phyloP scores from a whole-genome alignment of 2,113 vertebrate species.

The Glaucidium brasilianum region DNA sequence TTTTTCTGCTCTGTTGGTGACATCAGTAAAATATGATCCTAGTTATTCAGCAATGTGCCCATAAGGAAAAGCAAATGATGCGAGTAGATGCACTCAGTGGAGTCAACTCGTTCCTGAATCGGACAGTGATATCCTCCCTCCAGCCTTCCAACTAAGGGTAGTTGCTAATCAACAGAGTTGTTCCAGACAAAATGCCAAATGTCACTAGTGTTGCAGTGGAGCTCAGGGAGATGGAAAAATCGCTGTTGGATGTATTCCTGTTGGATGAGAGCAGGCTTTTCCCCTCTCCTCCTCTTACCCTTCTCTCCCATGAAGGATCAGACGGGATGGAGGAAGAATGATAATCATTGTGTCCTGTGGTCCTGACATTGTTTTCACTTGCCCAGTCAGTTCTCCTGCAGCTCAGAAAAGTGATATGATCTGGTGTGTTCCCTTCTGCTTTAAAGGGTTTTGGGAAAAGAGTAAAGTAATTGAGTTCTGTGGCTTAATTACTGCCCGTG shows the following conservation, averaged over 20 bases:
- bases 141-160: conserved; percentile 3
- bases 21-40: not conserved
- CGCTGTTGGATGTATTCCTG: not conserved
- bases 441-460: not conserved
- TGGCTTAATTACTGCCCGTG: not conserved
- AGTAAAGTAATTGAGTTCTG: not conserved
- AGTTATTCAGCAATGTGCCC: not conserved
- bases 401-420: not conserved
- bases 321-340: not conserved
- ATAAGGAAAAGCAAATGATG: not conserved
- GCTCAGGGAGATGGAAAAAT: conserved; percentile 32
- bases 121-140: not conserved
- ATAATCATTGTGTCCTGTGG: not conserved
- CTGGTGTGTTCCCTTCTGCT: not conserved
- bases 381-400: not conserved
- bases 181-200: conserved; percentile 65
- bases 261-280: not conserved
- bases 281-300: not conserved
- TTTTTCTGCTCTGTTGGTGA: not conserved
- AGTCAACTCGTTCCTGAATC: not conserved
- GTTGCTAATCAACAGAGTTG: conserved; percentile 14
- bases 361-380: not conserved
- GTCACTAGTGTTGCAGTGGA: not conserved
- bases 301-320: not conserved
- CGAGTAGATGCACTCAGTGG: not conserved